Percentiles rank a stretch among this genome's conserved stretches.
These are phyloP conservation scores for Rhopalosiphum nymphaeae DNA, from an alignment of 2,888 invertebrate genomes.

Conservation along the genomic window DNA sequence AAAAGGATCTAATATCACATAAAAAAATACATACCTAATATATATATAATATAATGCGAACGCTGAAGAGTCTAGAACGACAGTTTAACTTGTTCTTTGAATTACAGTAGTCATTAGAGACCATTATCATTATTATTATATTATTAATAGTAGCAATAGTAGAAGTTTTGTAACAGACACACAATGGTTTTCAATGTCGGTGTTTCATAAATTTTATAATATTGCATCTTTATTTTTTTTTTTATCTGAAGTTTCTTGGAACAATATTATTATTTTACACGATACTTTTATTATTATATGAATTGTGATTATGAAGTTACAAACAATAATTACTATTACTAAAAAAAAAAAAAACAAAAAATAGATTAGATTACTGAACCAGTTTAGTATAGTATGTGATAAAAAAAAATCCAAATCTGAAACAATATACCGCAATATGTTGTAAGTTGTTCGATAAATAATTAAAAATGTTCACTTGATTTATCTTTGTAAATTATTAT, in stretches of 20 bases:
- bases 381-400: not conserved
- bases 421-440: not conserved
- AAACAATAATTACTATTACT: not conserved
- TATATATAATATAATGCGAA: constrained; percentile 19
- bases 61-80: constrained; percentile 25
- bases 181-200: constrained; percentile 10
- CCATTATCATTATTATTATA: constrained; percentile 49
- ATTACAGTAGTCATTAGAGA: constrained; percentile 53
- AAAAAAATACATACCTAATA: constrained; percentile 25
- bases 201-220: constrained; percentile 50
- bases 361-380: not conserved
- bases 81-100: constrained; percentile 56
- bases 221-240: constrained; percentile 30
- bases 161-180: not conserved
- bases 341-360: not conserved
- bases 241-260: constrained; percentile 13
- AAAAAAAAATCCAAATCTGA: constrained; percentile 3
- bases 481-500: not conserved
- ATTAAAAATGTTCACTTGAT: not conserved
- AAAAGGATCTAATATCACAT: constrained; percentile 28
- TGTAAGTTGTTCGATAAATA: not conserved
- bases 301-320: not conserved
- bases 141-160: constrained; percentile 16
- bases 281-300: constrained; percentile 26
- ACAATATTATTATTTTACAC: constrained; percentile 34